Conservation (phyloP, 2,888 invertebrate species). For the Nomada ferruginata region DNA sequence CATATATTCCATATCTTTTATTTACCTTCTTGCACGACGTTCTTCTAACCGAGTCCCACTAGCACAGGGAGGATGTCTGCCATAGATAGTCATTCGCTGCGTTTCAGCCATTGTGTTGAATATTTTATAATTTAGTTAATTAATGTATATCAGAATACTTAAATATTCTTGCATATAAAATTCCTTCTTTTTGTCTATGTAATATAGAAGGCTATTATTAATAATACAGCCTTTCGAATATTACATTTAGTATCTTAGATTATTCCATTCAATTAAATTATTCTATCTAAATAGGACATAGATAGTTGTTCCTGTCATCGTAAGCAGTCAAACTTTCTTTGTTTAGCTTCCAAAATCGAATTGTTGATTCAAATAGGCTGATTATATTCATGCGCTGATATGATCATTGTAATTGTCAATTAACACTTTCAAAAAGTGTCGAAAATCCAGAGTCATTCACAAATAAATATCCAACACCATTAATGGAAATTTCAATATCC, state of each 20-base stretch:
- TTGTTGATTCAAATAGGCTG: slow-evolving; percentile 15
- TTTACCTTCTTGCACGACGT: slow-evolving; percentile 87
- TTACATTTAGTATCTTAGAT: slow-evolving; percentile 21
- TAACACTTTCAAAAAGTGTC: not conserved
- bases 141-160: slow-evolving; percentile 37
- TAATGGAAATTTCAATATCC: slow-evolving; percentile 32
- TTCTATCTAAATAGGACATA: slow-evolving; percentile 23
- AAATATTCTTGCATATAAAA: slow-evolving; percentile 32
- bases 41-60: slow-evolving; percentile 90
- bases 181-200: slow-evolving; percentile 15
- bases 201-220: slow-evolving; percentile 24
- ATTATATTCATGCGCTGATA: slow-evolving; percentile 16
- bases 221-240: slow-evolving; percentile 20
- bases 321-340: slow-evolving; percentile 8
- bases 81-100: slow-evolving; percentile 89
- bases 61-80: slow-evolving; percentile 92
- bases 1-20: slow-evolving; percentile 1
- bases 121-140: slow-evolving; percentile 39
- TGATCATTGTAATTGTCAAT: slow-evolving; percentile 28
- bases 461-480: slow-evolving; percentile 14
- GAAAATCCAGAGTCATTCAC: slow-evolving; percentile 4
- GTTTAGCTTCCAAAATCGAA: slow-evolving; percentile 20
- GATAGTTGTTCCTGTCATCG: slow-evolving; percentile 32
- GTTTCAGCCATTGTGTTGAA: slow-evolving; percentile 88
- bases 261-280: slow-evolving; percentile 33